Percentiles rank a stretch among this genome's conserved stretches.
These are phyloP conservation scores for Hemibagrus guttatus DNA, from an alignment of 2,797 vertebrate species.

Conservation along the genomic window DNA sequence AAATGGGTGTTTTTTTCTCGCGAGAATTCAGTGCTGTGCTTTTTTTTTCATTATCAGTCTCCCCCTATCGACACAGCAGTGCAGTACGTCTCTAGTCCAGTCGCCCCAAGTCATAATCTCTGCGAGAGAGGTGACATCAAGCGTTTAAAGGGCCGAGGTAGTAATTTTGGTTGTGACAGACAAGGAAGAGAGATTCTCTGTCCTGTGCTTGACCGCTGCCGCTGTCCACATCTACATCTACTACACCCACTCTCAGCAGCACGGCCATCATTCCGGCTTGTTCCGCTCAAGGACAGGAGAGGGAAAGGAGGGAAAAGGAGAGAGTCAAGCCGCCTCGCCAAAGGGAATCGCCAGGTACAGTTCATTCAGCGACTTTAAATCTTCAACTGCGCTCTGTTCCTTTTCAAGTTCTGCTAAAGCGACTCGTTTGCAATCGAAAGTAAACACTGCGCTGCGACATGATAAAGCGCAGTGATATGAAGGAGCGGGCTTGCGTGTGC, in stretches of 20 bases:
- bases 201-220: background rate
- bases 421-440: background rate
- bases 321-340: constrained; percentile 42
- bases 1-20: constrained; percentile 51
- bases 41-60: constrained; percentile 54
- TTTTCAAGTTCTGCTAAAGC: constrained; percentile 6
- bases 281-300: constrained; percentile 56
- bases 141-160: constrained; percentile 26
- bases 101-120: background rate
- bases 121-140: constrained; percentile 35
- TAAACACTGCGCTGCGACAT: constrained; percentile 6
- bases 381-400: background rate
- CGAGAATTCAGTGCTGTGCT: constrained; percentile 51
- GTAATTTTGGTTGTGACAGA: constrained; percentile 32
- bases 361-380: constrained; percentile 34
- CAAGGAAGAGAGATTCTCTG: constrained; percentile 38
- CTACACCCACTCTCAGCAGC: constrained; percentile 5
- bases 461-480: background rate
- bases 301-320: constrained; percentile 40
- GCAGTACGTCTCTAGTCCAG: constrained; percentile 18
- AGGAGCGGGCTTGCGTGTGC: background rate
- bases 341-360: constrained; percentile 57
- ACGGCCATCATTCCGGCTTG: constrained; percentile 44
- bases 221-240: too few species aligned
- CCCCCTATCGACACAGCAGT: constrained; percentile 52